Evolutionary conservation across 2,797 vertebrate species (phyloP).

Genomic region (Stomatorhinus walkeri): DNA sequence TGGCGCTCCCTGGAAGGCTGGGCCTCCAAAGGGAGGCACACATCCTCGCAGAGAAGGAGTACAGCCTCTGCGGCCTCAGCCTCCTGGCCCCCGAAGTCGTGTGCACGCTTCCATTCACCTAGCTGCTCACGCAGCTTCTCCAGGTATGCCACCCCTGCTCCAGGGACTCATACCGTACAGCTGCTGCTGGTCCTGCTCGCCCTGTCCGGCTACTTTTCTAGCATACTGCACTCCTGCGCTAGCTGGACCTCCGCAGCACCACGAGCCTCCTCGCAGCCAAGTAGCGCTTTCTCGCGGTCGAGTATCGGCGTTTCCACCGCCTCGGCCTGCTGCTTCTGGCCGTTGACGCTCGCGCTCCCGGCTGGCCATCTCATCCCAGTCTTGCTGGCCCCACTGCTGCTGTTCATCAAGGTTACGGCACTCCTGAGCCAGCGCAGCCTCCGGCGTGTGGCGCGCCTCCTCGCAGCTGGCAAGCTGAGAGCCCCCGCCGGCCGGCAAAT

Average conservation of each 20-base stretch:
- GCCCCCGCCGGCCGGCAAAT: background rate
- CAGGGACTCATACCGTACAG: background rate
- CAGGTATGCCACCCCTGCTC: background rate
- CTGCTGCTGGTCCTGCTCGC: background rate
- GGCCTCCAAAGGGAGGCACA: no score
- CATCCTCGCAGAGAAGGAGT: background rate
- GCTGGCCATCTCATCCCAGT: background rate
- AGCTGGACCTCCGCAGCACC: background rate
- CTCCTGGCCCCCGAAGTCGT: background rate
- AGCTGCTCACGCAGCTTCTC: background rate
- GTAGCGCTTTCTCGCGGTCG: background rate
- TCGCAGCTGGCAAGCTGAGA: background rate
- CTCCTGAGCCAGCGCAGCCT: background rate
- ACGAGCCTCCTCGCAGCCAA: background rate
- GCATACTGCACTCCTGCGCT: background rate
- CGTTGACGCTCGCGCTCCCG: background rate
- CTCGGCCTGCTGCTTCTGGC: background rate
- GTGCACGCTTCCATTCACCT: background rate
- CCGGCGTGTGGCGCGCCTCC: background rate
- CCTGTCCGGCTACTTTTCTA: background rate
- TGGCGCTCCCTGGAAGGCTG: background rate
- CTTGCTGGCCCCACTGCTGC: background rate
- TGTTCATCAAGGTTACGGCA: background rate
- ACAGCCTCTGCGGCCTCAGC: background rate
- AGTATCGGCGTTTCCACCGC: background rate